A percentile compares a stretch with the other conserved stretches of the same genome.
Evolutionary conservation across 2,113 vertebrate genomes (phyloP).

Genomic region (Dicerorhinus sumatrensis): DNA sequence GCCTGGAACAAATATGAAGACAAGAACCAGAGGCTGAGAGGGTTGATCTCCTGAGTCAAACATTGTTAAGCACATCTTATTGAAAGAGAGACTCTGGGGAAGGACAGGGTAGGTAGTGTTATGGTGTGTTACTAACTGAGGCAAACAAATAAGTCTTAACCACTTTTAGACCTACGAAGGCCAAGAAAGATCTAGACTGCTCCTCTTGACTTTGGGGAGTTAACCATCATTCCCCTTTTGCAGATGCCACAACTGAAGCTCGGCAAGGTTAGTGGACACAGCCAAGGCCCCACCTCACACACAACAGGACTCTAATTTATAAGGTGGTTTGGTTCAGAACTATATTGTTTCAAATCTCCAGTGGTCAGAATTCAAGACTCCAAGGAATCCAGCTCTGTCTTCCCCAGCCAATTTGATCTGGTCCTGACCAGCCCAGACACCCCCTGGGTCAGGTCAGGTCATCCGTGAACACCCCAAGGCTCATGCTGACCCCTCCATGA

Average conservation of each 20-base stretch:
- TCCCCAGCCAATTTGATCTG: background rate
- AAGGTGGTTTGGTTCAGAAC: background rate
- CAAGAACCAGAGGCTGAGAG: conserved; percentile 1
- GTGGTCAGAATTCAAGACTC: background rate
- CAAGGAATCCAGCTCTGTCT: background rate
- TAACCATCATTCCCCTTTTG: background rate
- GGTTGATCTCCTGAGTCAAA: background rate
- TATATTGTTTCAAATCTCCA: background rate
- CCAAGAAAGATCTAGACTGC: background rate
- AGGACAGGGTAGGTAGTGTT: background rate
- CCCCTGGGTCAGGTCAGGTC: background rate
- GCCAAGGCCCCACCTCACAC: background rate
- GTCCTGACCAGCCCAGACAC: background rate
- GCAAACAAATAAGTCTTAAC: background rate
- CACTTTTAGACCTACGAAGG: background rate
- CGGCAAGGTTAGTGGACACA: background rate
- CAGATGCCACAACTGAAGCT: background rate
- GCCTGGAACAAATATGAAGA: conserved; percentile 35
- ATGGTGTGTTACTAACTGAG: background rate
- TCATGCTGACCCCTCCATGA: rapidly evolving
- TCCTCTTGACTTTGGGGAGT: background rate
- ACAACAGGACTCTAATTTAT: background rate
- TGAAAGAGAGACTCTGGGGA: background rate
- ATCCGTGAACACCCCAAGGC: background rate
- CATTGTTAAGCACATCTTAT: background rate